A percentile compares a stretch with the other conserved stretches of the same genome.
These are phyloP conservation scores for Epizoanthus stellaris DNA, from an alignment of 92 coral and sea anemone species.

Conservation along the genomic window DNA sequence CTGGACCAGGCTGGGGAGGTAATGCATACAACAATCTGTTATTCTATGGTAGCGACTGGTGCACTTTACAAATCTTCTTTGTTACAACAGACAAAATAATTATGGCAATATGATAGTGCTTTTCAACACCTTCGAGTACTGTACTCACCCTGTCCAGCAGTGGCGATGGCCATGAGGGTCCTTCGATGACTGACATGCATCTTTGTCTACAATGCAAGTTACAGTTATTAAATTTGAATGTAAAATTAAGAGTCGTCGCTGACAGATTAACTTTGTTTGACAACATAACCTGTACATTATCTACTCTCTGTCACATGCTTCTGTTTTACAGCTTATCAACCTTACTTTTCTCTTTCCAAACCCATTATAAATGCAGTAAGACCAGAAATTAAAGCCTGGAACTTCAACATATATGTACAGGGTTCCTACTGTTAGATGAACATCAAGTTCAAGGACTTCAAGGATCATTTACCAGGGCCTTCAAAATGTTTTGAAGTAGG, in stretches of 20 bases:
- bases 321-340: no score
- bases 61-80: not conserved
- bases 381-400: no score
- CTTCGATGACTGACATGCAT: conserved; percentile 84
- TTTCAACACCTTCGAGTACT: not conserved
- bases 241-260: no score
- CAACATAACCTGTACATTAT: no score
- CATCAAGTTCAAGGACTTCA: no score
- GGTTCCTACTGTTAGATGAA: no score
- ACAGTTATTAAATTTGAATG: not conserved
- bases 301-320: no score
- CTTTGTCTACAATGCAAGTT: conserved; percentile 65
- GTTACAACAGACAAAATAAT: not conserved
- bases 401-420: no score
- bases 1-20: conserved; percentile 31
- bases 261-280: not conserved
- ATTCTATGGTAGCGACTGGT: not conserved
- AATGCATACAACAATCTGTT: not conserved
- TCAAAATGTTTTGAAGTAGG: no score
- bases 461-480: no score
- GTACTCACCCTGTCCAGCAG: conserved; percentile 61
- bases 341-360: no score
- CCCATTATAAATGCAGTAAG: no score
- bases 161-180: conserved; percentile 53
- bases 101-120: not conserved